Evolutionary conservation across 2,113 vertebrate species (phyloP).

Genomic region (Atractosteus spatula): DNA sequence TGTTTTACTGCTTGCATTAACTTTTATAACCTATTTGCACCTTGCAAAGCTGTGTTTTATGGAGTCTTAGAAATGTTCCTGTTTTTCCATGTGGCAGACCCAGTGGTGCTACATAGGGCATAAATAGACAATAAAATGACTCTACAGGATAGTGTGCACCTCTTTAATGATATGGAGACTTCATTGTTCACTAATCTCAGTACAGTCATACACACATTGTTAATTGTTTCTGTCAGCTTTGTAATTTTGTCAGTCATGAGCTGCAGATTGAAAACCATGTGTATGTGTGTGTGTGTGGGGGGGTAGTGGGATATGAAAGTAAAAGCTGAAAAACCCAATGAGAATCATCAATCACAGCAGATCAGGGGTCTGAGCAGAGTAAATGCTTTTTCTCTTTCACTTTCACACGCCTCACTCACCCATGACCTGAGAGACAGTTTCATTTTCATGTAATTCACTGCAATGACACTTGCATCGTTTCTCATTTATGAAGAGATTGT

Average conservation of each 20-base stretch:
- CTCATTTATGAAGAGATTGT: slow-evolving; percentile 7
- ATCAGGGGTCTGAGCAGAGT: slow-evolving; percentile 8
- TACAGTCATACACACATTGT: background rate
- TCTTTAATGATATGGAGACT: background rate
- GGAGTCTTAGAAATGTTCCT: background rate
- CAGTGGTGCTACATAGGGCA: background rate
- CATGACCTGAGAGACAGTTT: background rate
- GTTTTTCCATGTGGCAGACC: background rate
- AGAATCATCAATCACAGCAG: slow-evolving; percentile 5
- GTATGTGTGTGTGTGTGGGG: background rate
- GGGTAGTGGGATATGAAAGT: slow-evolving; percentile 18
- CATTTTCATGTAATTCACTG: slow-evolving; percentile 15
- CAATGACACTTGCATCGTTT: slow-evolving; percentile 14
- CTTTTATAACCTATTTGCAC: background rate
- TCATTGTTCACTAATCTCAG: slow-evolving; percentile 4
- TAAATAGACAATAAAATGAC: background rate
- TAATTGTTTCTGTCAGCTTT: background rate
- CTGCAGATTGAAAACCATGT: slow-evolving; percentile 4
- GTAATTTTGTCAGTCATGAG: background rate
- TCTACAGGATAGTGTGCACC: no score
- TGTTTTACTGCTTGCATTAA: background rate
- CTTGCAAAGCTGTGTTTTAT: slow-evolving; percentile 1
- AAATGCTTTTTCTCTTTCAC: background rate
- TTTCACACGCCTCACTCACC: background rate
- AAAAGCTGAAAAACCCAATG: slow-evolving; percentile 4